These are phyloP conservation scores for Prinia subflava DNA, from an alignment of 2,113 vertebrate genomes.

Conservation along the genomic window DNA sequence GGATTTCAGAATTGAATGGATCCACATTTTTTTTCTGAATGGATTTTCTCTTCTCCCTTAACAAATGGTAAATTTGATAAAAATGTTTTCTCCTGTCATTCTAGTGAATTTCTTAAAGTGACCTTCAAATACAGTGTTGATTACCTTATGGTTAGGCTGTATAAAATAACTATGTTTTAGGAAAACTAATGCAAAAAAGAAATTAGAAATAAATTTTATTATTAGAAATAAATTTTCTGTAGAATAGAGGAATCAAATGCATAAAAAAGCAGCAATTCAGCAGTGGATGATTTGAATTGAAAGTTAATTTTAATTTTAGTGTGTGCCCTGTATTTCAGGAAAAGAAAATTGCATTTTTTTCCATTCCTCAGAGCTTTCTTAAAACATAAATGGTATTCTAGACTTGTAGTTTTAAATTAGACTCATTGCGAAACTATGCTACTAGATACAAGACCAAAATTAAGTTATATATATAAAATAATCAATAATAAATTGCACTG, in stretches of 20 bases:
- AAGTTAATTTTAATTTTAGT: background rate
- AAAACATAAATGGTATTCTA: background rate
- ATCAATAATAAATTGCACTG: background rate
- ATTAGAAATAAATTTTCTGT: background rate
- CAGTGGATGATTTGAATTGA: background rate
- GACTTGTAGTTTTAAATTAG: background rate
- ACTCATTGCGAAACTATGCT: background rate
- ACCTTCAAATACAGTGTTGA: background rate
- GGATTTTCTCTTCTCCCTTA: background rate
- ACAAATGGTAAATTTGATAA: background rate
- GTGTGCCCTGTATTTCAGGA: background rate
- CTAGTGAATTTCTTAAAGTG: background rate
- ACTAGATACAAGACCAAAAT: background rate
- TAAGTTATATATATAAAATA: background rate
- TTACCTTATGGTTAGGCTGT: background rate
- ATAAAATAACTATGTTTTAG: background rate
- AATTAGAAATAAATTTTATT: background rate
- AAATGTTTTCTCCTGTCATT: background rate
- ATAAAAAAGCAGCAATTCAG: background rate
- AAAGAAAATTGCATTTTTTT: background rate
- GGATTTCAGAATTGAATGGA: background rate
- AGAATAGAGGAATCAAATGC: background rate
- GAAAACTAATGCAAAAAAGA: background rate
- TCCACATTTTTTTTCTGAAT: background rate
- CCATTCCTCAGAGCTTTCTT: background rate